Percentiles rank a stretch among this genome's conserved stretches.
These are phyloP conservation scores for Xanthia icteritia DNA, from an alignment of 2,888 invertebrate species.

Conservation along the genomic window DNA sequence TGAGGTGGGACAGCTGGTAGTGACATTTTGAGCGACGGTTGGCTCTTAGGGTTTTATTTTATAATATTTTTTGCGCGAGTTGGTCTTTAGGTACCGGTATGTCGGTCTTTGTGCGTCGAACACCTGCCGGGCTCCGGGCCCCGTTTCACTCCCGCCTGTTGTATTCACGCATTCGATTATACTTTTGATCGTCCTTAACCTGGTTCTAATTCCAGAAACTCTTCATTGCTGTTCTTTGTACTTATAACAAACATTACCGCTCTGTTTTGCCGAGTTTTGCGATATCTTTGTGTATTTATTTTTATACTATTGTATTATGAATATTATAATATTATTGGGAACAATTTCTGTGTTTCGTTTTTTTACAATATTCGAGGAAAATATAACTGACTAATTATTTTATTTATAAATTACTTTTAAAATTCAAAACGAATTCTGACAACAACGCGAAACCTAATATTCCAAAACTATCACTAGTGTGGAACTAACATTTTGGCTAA, in stretches of 20 bases:
- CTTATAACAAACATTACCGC: constrained; percentile 15
- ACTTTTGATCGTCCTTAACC: constrained; percentile 71
- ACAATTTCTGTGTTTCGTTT: neutral
- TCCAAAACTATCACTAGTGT: neutral
- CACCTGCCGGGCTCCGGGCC: constrained; percentile 81
- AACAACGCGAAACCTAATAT: neutral
- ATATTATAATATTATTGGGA: neutral
- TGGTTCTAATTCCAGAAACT: constrained; percentile 65
- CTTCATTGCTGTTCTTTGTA: constrained; percentile 52
- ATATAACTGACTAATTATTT: neutral
- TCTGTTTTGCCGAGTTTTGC: neutral
- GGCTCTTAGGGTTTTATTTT: constrained; percentile 74
- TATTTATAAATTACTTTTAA: neutral
- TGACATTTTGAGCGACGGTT: constrained; percentile 82
- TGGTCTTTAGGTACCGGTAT: constrained; percentile 70
- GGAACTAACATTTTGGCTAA: constrained; percentile 2
- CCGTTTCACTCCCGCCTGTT: constrained; percentile 73
- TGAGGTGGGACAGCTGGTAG: constrained; percentile 83
- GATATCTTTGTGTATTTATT: constrained; percentile 11
- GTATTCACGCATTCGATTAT: constrained; percentile 71
- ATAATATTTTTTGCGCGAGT: constrained; percentile 78
- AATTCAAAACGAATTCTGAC: neutral
- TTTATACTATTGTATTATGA: constrained; percentile 1
- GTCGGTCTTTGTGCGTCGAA: constrained; percentile 80
- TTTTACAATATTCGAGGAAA: neutral